These are phyloP conservation scores for Osmerus eperlanus DNA, from an alignment of 2,113 vertebrate species.

Conservation along the genomic window DNA sequence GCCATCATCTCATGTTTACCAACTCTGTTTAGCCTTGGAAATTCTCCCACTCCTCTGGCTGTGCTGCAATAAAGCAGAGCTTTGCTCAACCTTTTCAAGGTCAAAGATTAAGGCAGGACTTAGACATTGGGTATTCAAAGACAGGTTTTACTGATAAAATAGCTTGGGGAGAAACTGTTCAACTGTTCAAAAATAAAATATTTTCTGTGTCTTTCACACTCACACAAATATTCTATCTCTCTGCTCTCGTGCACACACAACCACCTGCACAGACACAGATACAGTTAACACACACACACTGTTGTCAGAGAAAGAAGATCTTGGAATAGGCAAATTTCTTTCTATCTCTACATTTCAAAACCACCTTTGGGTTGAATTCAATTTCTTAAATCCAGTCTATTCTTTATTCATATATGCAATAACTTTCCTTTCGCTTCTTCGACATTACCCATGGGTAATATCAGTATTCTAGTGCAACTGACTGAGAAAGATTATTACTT, in stretches of 20 bases:
- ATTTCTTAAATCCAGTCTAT: constrained; percentile 9
- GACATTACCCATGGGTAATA: not conserved
- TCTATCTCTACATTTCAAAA: constrained; percentile 26
- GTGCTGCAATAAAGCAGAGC: constrained; percentile 20
- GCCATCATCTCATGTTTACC: not conserved
- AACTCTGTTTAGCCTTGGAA: constrained; percentile 14
- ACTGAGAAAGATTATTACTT: not conserved
- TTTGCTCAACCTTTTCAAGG: constrained; percentile 31
- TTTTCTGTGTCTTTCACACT: not conserved
- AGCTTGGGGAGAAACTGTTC: constrained; percentile 15
- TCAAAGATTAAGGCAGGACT: constrained; percentile 32
- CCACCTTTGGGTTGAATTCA: constrained; percentile 9
- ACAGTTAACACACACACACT: constrained; percentile 1
- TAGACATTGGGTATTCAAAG: constrained; percentile 12
- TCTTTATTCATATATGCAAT: constrained; percentile 5
- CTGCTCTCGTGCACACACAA: constrained; percentile 7
- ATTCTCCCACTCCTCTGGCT: constrained; percentile 29
- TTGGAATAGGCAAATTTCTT: constrained; percentile 26
- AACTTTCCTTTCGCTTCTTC: not conserved
- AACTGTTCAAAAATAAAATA: constrained; percentile 8
- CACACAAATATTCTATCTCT: not conserved
- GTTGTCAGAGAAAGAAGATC: constrained; percentile 10
- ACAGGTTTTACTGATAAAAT: constrained; percentile 42
- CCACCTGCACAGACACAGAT: not conserved
- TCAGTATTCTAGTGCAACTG: not conserved